Percentiles rank a stretch among this genome's conserved stretches.
Conservation (phyloP, 2,888 invertebrate genomes). For the Trissoscelio sp. region DNA sequence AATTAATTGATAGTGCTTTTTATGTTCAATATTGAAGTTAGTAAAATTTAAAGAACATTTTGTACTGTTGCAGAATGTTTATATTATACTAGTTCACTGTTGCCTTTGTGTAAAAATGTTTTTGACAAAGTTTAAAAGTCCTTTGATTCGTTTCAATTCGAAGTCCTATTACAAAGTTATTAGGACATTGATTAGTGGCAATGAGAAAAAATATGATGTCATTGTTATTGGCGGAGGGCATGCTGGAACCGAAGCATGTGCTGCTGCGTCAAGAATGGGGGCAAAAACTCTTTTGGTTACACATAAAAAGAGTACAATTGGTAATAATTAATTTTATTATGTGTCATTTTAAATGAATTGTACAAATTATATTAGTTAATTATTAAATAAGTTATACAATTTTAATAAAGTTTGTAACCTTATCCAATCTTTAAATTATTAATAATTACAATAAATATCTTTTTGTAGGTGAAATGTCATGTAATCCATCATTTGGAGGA, state of each 20-base stretch:
- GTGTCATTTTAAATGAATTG: background rate
- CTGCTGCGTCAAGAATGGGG: constrained; percentile 93
- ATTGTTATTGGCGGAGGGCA: constrained; percentile 96
- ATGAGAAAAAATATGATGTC: constrained; percentile 86
- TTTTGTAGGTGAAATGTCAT: constrained; percentile 93
- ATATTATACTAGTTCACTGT: background rate
- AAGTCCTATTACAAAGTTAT: constrained; percentile 62
- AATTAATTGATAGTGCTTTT: constrained; percentile 85
- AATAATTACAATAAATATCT: constrained; percentile 33
- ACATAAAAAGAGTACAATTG: constrained; percentile 92
- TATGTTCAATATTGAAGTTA: constrained; percentile 80
- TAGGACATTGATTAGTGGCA: constrained; percentile 46
- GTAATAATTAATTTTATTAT: constrained; percentile 82
- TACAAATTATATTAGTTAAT: background rate
- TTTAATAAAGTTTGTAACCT: too few species aligned
- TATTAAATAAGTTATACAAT: too few species aligned
- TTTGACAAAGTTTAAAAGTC: constrained; percentile 54
- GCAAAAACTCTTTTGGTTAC: constrained; percentile 91
- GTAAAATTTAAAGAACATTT: constrained; percentile 8
- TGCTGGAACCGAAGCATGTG: constrained; percentile 94
- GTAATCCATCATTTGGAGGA: constrained; percentile 96
- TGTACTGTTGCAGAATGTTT: constrained; percentile 45
- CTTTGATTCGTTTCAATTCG: constrained; percentile 32
- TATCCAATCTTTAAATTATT: too few species aligned
- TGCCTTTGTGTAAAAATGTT: constrained; percentile 69